Evolutionary conservation across 1,140 invertebrate genomes (phyloP), one percentile per base, ranked within the genome.

Genomic region (Notospermus geniculatus): DNA sequence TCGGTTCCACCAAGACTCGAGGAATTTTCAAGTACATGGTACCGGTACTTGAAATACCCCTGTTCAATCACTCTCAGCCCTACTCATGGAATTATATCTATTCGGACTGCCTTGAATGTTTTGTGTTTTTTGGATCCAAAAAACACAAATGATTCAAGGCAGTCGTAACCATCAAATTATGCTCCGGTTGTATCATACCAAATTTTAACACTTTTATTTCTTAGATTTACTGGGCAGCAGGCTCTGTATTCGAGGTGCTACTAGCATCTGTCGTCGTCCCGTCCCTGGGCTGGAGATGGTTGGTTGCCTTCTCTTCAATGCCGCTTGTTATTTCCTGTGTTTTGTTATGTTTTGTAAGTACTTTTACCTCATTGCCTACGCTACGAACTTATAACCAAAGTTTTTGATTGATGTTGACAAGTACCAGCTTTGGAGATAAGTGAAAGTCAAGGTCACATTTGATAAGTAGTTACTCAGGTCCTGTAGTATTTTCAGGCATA

Each of bases 251-350:
- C 66, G 78, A 81, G 64, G 72, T 97, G 28, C 86, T 91, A 22
- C 78, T 97, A 58, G 94, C 95, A 22, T 83, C 95, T 41, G 83
- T 93, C 22, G 86, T 97, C 30, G 95, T 97, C 87, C 93, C 93
- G 2, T 89, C 88, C 2, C 85, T 93, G 50, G 93, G 93, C 27
- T 95, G 95, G 87, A 86, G 92, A 74, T 95, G 92, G 89, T 84
- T 97, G 4, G 83, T 97, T 25, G 90, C 87, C 27, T 80, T 97
- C 5, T 96, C 93, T 1, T 89, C 93, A 0, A 84, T 92, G 61
- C 95, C 95, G 2, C 83, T 95, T 45, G 82, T 95, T 9, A 27
- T 50, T 45, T 81, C 92, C 32, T 95, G 95, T 60, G 61, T 80
- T n/a, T 52, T 83, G 22, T 72, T 77, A 50, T 77, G 80, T 25